Evolutionary conservation across 2,113 vertebrate species (phyloP), one percentile per base, ranked within the genome.

Genomic region (Accipiter virgatus): DNA sequence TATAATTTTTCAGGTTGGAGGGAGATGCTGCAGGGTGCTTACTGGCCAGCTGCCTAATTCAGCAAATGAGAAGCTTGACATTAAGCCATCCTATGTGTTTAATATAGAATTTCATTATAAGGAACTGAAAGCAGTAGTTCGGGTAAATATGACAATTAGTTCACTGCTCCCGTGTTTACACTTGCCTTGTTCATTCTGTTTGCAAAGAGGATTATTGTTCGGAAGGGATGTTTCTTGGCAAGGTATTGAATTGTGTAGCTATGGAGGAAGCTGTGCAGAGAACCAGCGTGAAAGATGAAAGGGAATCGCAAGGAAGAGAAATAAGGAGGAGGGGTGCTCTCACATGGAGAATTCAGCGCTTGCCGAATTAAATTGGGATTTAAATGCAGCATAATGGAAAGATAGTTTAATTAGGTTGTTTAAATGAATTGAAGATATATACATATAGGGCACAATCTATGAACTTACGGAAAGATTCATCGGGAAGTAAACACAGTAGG

Each of bases 171-270:
- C 0, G 0, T 71, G 27, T 94, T 95, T 95, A 34, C 43, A 52
- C 23, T 80, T 93, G 62, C 29, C 36, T 40, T 47, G 18, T 72
- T 94, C 83, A 83, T 93, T 89, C 47, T 92, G 2, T 88, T 94
- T 93, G 86, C 56, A 32, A 67, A 75, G 61, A 63, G 29, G 40
- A 71, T 96, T 92, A 70, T 86, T 63, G 32, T 81, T 77, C 47
- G 62, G 78, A 83, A 66, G 68, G 66, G 34, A 8, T 73, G 70
- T 52, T 96, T 80, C 73, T 58, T 80, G 83, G 75, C 38, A 61
- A 80, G 58, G 27, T 87, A 42, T 78, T 82, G 48, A 47, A 34
- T 38, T 91, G 25, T 72, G 53, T 71, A 47, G 70, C 36, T 74
- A 0, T 43, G 56, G 58, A 85, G 58, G 43, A 86, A 52, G 31